These are phyloP conservation scores for Calliphora vomitoria DNA, from an alignment of 2,888 invertebrate species.

Conservation along the genomic window DNA sequence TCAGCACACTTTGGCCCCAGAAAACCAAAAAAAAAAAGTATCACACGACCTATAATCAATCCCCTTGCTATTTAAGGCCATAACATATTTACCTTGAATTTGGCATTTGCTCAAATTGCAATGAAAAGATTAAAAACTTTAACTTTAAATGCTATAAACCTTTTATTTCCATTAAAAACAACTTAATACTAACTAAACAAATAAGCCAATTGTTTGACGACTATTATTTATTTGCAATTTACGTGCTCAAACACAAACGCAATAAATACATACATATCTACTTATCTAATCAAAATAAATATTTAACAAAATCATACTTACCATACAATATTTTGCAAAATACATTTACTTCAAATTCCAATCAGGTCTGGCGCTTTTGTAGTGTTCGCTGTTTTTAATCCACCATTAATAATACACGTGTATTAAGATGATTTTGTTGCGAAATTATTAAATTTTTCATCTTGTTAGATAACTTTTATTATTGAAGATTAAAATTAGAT, in stretches of 20 bases:
- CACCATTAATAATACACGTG: background rate
- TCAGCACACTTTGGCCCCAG: no score
- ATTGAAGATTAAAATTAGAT: background rate
- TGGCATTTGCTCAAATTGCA: background rate
- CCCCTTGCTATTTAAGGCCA: background rate
- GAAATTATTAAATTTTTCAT: background rate
- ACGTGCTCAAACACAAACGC: background rate
- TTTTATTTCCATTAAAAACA: background rate
- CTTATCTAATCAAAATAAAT: background rate
- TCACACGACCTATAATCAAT: background rate
- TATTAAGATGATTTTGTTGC: background rate
- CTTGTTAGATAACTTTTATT: background rate
- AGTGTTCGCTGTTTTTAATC: background rate
- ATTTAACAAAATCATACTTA: slow-evolving; percentile 3
- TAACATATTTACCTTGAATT: background rate
- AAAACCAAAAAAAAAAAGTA: no score
- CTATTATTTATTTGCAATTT: background rate
- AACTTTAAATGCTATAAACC: background rate
- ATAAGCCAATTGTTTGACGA: background rate
- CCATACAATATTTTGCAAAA: background rate
- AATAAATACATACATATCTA: background rate
- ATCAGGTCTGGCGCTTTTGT: background rate
- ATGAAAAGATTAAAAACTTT: background rate
- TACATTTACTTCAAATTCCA: background rate
- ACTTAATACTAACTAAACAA: background rate